A percentile compares a stretch with the other conserved stretches of the same genome.
Evolutionary conservation across 2,113 vertebrate genomes (phyloP).

Genomic region (Capricornis sumatraensis): DNA sequence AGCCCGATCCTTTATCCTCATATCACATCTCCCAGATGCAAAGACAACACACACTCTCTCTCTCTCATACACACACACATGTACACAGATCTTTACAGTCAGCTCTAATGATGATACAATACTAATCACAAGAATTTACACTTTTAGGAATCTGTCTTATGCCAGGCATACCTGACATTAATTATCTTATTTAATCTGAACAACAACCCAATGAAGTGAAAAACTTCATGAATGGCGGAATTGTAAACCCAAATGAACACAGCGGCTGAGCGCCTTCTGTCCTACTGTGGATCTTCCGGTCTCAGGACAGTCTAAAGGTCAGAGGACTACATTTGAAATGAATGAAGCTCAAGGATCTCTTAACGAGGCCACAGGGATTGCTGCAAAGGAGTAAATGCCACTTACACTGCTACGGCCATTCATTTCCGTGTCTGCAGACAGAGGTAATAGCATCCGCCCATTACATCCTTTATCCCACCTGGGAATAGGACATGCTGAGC

Average conservation of each 20-base stretch:
- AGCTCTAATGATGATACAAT: background rate
- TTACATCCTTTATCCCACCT: background rate
- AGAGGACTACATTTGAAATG: background rate
- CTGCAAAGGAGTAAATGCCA: background rate
- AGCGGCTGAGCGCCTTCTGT: background rate
- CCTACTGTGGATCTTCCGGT: background rate
- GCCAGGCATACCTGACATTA: background rate
- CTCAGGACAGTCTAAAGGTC: background rate
- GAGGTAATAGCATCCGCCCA: background rate
- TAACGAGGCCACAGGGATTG: background rate
- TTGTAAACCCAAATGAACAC: background rate
- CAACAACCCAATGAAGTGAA: background rate
- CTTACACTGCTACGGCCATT: background rate
- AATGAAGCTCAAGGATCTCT: background rate
- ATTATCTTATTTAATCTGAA: background rate
- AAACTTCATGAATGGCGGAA: background rate
- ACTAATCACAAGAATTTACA: too few relatives aligned
- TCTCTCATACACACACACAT: background rate
- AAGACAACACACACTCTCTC: background rate
- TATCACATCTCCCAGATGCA: background rate
- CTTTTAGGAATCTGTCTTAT: background rate
- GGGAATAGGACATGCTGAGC: slow-evolving; percentile 1
- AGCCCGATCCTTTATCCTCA: background rate
- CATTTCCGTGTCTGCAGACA: slow-evolving; percentile 16
- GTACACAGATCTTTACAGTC: background rate